Base-by-base conservation (phyloP, 2,797 vertebrate species). In the Mormyrops boulengeri region DNA sequence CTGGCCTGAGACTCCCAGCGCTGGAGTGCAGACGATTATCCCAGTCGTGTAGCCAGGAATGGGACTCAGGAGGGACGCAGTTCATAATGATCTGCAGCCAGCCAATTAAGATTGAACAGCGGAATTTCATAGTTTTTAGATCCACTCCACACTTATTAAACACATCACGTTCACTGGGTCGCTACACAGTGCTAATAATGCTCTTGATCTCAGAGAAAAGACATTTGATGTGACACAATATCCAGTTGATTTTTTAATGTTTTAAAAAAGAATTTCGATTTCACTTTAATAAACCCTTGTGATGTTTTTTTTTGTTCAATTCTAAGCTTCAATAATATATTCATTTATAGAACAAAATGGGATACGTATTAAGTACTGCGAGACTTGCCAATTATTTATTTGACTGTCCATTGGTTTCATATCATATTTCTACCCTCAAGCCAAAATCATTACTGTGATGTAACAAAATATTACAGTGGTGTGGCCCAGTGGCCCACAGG, bases 381-480 rank as follows among this genome's bases (percentile, higher is more conserved):
- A n/a, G 3, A 50, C 17, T n/a, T 47, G 41, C 50, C 80, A 4
- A 19, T 85, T 44, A 44, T 47, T 85, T 47, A 22, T n/a, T 50
- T n/a, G 44, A 11, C 47, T 50, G 19, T 22, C 80, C 77, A 82
- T 82, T 22, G 14, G 77, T 85, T 85, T 85, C 41, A 49, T 44
- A 22, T 85, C 44, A 26, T n/a, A 85, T 85, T 47, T 85, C 44
- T 85, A 44, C 80, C 80, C 80, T 85, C n/a, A 85, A n/a, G 80
- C 80, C 44, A 26, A 85, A 84, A n/a, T 50, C 80, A 85, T 85
- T 85, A 85, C 17, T 50, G 2, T 50, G 19, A 85, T 85, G 47
- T 85, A 52, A 22, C 82, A 85, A 49, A 50, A 22, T 85, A 44
- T 30, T n/a, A 30, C 82, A 52, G 3, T 44, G 8, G 41, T 85